Evolutionary conservation across 2,797 vertebrate genomes (phyloP).

Genomic region (Anguilla obscura): DNA sequence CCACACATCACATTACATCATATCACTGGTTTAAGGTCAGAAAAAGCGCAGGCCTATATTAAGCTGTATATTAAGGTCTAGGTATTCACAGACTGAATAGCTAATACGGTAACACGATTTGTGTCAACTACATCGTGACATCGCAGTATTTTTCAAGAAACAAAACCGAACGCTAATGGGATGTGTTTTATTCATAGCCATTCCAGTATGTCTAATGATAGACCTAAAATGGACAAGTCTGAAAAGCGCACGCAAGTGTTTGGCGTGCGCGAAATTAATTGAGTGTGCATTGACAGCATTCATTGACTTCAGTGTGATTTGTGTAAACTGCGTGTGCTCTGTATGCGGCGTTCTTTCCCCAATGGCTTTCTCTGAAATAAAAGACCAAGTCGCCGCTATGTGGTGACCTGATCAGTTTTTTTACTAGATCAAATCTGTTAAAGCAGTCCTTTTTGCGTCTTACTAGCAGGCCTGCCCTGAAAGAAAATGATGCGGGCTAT

Average conservation of each 20-base stretch:
- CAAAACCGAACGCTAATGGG: slow-evolving; percentile 14
- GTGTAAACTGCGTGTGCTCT: slow-evolving; percentile 48
- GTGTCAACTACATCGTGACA: not conserved
- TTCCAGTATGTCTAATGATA: slow-evolving; percentile 32
- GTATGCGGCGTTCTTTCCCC: slow-evolving; percentile 31
- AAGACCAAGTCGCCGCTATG: slow-evolving; percentile 5
- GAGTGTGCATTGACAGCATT: slow-evolving; percentile 45
- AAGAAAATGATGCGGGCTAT: not conserved
- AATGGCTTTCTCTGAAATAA: slow-evolving; percentile 20
- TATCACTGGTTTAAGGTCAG: not conserved
- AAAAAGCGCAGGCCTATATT: not conserved
- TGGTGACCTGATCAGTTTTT: not conserved
- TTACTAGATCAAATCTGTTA: not conserved
- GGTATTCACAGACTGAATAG: not conserved
- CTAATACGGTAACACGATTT: not conserved
- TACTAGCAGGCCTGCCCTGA: not conserved
- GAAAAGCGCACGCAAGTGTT: slow-evolving; percentile 12
- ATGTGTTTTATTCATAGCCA: slow-evolving; percentile 39
- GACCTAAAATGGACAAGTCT: not conserved
- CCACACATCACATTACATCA: not conserved
- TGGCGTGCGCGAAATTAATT: slow-evolving; percentile 40
- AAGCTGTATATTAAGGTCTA: not conserved
- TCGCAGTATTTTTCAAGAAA: not conserved
- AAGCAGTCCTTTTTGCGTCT: not conserved
- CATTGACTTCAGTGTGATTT: slow-evolving; percentile 53